A percentile compares a stretch with the other conserved stretches of the same genome.
These are phyloP conservation scores for Ammodytes marinus DNA, from an alignment of 2,113 vertebrate species.

Conservation along the genomic window DNA sequence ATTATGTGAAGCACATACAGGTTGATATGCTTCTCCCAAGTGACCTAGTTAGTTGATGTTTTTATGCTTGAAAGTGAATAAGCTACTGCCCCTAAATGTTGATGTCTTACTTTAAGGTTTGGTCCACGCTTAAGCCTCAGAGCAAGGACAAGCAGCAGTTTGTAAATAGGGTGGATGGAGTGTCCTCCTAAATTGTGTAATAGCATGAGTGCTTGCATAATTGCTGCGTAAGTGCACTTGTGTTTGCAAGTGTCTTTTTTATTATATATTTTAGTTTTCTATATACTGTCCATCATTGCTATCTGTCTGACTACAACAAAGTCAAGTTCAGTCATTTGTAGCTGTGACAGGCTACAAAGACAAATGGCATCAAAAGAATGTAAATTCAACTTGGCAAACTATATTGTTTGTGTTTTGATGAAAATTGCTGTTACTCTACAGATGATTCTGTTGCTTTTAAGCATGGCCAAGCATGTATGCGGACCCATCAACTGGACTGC, in stretches of 20 bases:
- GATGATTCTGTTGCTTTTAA: conserved; percentile 50
- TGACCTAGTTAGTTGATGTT: not conserved
- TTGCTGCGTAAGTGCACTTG: conserved; percentile 1
- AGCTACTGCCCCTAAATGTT: not conserved
- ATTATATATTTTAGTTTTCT: not conserved
- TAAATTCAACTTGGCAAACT: conserved; percentile 33
- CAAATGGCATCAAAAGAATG: conserved; percentile 49
- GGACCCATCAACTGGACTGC: conserved; percentile 26
- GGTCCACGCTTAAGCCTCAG: not conserved
- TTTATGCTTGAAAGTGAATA: not conserved
- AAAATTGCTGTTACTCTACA: conserved; percentile 36
- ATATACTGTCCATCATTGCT: not conserved
- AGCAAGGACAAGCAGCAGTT: not conserved
- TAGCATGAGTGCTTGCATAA: conserved; percentile 10
- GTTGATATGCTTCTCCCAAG: not conserved
- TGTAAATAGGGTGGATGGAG: not conserved
- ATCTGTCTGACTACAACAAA: conserved; percentile 27
- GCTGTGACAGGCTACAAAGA: conserved; percentile 29
- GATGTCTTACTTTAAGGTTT: not conserved
- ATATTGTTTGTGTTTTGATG: conserved; percentile 35
- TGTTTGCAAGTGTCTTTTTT: conserved; percentile 36
- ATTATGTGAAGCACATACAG: no score
- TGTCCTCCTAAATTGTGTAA: not conserved
- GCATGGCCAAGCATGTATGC: conserved; percentile 25
- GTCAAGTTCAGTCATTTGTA: conserved; percentile 36